Evolutionary conservation across 53 echinoderm and acorn worm species (phyloP).

Genomic region (Echinarachnius parma): DNA sequence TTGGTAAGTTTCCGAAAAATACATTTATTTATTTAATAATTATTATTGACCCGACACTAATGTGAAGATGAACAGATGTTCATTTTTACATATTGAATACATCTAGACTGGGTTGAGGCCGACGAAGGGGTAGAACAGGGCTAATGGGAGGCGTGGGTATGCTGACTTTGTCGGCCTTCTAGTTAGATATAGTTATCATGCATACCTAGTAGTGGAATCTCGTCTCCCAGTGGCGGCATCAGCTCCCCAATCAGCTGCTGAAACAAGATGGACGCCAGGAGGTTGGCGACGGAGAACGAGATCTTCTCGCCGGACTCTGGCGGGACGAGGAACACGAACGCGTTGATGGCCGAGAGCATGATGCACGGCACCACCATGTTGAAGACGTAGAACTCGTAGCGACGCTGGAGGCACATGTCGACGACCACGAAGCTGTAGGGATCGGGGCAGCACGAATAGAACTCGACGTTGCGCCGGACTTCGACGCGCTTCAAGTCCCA

Average conservation of each 20-base stretch:
- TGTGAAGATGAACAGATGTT: too few species aligned
- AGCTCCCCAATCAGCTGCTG: slow-evolving; percentile 73
- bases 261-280: slow-evolving; percentile 73
- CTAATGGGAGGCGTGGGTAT: too few species aligned
- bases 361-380: slow-evolving; percentile 70
- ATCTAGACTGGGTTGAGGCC: too few species aligned
- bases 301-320: slow-evolving; percentile 86
- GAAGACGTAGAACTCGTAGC: slow-evolving; percentile 57
- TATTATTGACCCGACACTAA: too few species aligned
- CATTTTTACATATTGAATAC: too few species aligned
- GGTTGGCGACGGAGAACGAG: slow-evolving; percentile 69
- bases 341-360: slow-evolving; percentile 59
- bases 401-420: slow-evolving; percentile 7
- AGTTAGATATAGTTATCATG: too few species aligned
- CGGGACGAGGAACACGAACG: slow-evolving; percentile 71
- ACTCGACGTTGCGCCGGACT: not conserved
- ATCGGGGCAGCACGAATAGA: slow-evolving; percentile 54
- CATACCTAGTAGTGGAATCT: slow-evolving; percentile 72
- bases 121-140: too few species aligned
- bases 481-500: slow-evolving; percentile 52
- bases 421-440: slow-evolving; percentile 28
- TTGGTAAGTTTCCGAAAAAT: too few species aligned
- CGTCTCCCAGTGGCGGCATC: slow-evolving; percentile 85
- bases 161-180: too few species aligned
- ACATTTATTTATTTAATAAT: too few species aligned